phyloP scores from a whole-genome alignment of 2,888 invertebrate genomes.

The Standfussiana lucernea region DNA sequence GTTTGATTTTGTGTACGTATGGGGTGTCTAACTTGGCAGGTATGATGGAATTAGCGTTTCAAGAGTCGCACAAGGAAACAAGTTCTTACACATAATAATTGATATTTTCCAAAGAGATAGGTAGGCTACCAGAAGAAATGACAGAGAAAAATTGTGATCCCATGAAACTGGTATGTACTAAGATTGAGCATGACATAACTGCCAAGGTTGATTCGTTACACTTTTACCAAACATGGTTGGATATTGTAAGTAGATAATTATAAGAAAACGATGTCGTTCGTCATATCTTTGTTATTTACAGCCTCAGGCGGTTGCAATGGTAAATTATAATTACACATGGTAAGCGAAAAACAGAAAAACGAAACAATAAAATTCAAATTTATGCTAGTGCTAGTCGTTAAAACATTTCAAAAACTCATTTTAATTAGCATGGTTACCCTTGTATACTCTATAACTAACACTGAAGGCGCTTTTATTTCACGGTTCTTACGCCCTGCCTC shows the following conservation, averaged over 20 bases:
- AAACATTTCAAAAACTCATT: neutral
- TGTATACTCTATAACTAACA: neutral
- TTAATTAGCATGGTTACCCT: neutral
- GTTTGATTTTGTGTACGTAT: slow-evolving; percentile 35
- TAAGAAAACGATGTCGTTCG: no score
- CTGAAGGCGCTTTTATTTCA: neutral
- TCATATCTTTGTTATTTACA: no score
- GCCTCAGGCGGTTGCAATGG: neutral
- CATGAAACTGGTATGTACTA: neutral
- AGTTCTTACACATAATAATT: neutral
- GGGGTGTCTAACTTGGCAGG: neutral
- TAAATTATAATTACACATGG: neutral
- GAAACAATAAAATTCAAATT: no score
- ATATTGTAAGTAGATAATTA: neutral
- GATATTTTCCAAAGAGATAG: neutral
- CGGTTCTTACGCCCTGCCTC: slow-evolving; percentile 3
- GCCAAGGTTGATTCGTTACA: neutral
- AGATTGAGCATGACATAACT: neutral
- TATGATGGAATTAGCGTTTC: neutral
- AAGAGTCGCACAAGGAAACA: neutral
- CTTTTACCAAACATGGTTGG: neutral
- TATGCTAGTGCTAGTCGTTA: neutral
- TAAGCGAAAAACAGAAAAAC: neutral
- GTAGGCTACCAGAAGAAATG: neutral
- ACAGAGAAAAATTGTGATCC: neutral